Conservation (phyloP, 1,140 invertebrate species). For the Frieseomelitta varia region DNA sequence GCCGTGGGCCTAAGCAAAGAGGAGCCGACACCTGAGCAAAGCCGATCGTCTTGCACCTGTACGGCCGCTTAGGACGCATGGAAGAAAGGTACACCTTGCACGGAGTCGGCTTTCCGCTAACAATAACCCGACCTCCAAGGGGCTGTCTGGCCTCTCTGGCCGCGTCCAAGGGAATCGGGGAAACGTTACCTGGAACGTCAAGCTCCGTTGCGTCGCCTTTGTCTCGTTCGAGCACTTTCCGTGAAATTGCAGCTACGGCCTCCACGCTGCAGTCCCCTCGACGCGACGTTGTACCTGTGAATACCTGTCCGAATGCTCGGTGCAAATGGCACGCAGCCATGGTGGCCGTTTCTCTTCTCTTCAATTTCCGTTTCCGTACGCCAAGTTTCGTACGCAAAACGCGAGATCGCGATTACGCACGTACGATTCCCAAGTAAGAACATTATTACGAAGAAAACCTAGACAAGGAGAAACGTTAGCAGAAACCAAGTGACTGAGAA, state of each 20-base stretch:
- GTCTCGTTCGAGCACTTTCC: constrained; percentile 40
- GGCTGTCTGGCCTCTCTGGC: background rate
- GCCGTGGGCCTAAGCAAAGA: constrained; percentile 19
- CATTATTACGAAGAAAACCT: no score
- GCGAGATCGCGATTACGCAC: no score
- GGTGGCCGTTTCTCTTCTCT: background rate
- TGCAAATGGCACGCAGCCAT: constrained; percentile 12
- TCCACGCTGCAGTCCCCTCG: background rate
- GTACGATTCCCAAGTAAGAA: no score
- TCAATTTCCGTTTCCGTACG: no score
- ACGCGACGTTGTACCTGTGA: no score
- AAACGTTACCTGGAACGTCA: constrained; percentile 46
- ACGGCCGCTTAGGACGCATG: constrained; percentile 9
- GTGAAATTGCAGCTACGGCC: constrained; percentile 47
- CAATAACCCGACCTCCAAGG: constrained; percentile 33
- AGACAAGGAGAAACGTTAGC: no score
- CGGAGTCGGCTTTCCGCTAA: constrained; percentile 44
- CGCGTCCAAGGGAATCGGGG: constrained; percentile 23
- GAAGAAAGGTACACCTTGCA: constrained; percentile 21
- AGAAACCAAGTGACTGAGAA: no score
- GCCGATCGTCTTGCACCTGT: constrained; percentile 40
- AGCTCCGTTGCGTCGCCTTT: constrained; percentile 33
- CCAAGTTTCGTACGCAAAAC: no score
- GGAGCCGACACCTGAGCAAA: constrained; percentile 53
- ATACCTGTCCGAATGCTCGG: constrained; percentile 30